These are phyloP conservation scores for Radopholus similis DNA, from an alignment of 1,140 invertebrate genomes.

Conservation along the genomic window DNA sequence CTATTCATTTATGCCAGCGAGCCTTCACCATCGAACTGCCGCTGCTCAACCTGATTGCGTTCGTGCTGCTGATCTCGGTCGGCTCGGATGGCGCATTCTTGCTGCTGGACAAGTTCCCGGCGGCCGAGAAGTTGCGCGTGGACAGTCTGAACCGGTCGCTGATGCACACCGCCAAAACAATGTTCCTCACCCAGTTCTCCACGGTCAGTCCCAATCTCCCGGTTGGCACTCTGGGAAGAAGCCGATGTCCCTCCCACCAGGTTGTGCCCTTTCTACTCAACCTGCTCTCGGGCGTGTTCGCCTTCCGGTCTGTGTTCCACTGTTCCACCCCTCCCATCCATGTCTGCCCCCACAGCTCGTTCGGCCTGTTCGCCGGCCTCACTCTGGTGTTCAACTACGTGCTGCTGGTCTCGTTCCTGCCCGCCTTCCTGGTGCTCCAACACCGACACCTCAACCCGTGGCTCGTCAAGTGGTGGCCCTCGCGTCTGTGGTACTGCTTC, in stretches of 20 bases:
- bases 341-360: constrained; percentile 34
- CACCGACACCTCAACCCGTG: constrained; percentile 32
- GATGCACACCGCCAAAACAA: constrained; percentile 47
- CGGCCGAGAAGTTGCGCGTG: constrained; percentile 26
- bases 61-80: constrained; percentile 54
- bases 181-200: constrained; percentile 59
- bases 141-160: constrained; percentile 34
- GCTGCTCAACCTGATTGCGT: constrained; percentile 55
- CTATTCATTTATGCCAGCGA: background rate
- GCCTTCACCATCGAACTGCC: constrained; percentile 53
- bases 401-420: constrained; percentile 54
- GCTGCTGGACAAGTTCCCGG: constrained; percentile 45
- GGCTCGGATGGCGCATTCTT: constrained; percentile 58
- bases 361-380: constrained; percentile 57
- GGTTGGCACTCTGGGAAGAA: too few species aligned
- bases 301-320: constrained; percentile 45
- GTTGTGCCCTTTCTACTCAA: constrained; percentile 56
- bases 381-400: constrained; percentile 57
- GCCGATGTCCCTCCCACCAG: too few species aligned
- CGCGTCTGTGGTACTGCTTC: constrained; percentile 22
- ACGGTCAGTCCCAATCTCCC: constrained; percentile 37
- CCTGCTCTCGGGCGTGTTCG: constrained; percentile 52
- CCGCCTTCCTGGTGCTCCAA: constrained; percentile 51
- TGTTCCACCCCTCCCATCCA: background rate
- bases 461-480: constrained; percentile 14